Base-by-base conservation (phyloP, 2,113 vertebrate genomes). In the Potamarius usumacintae region DNA sequence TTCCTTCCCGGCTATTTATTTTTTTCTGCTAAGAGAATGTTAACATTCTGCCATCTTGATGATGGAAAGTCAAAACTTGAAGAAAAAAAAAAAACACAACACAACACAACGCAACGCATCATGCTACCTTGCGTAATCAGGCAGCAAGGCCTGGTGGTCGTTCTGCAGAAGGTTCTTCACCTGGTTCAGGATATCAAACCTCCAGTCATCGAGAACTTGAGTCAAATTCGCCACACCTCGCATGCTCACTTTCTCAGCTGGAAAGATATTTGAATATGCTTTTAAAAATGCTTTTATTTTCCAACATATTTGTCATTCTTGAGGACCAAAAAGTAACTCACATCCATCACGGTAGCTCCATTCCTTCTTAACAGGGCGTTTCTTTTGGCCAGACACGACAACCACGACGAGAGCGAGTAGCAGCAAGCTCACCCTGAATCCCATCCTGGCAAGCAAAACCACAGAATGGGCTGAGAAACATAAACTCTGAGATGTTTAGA, bases 311-410 rank as follows among this genome's bases (percentile, higher is more conserved):
- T 78, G 22, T 77, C n/a, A n/a, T 2, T 17, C 48, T 9, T 10
- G 22, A 53, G 30, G 12, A 9, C 34, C 57, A 14, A 60, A 58
- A 81, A 42, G 25, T 74, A 86, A 82, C 94, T 95, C 90, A 96
- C 95, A 94, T 91, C 95, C 95, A 52, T 94, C 95, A 78, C 92
- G 93, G 91, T 94, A 95, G 93, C 95, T 95, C 95, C 95, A 96
- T 84, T 96, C 95, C 0, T 92, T 82, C 89, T 79, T 80, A 90
- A 69, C 58, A 5, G 81, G 88, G 53, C 95, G 93, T 52, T 91
- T 91, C 83, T 84, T 92, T 88, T 96, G 95, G 69, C 92, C 94
- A 71, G 87, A 62, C 53, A 92, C 95, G 0, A 91, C 76, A 11
- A 89, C 92, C 18, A 55, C 52, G 57, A 89, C 82, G 1, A 93